phyloP scores from a whole-genome alignment of 2,888 invertebrate species.

The Alentia gelatinosa region DNA sequence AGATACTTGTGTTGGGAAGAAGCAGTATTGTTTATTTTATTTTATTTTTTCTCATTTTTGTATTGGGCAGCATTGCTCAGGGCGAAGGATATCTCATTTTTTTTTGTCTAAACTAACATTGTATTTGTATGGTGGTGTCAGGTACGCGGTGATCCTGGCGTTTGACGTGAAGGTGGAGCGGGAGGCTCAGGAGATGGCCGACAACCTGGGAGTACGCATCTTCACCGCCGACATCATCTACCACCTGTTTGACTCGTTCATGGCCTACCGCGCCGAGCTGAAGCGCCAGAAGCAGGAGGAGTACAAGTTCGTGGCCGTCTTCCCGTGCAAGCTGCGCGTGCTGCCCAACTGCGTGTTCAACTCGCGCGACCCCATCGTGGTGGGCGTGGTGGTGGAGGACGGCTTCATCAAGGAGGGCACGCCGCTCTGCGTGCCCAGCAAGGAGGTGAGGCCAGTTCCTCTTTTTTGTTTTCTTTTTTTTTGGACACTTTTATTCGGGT shows the following conservation, averaged over 20 bases:
- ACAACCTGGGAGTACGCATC: constrained; percentile 89
- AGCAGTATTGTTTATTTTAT: too few relatives aligned
- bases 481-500: too few relatives aligned
- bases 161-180: constrained; percentile 99
- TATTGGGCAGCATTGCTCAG: too few relatives aligned
- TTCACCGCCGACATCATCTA: constrained; percentile 99
- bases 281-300: constrained; percentile 95
- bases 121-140: too few relatives aligned
- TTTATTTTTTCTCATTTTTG: too few relatives aligned
- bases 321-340: constrained; percentile 95
- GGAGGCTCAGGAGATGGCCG: constrained; percentile 98
- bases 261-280: constrained; percentile 88
- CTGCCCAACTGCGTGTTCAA: constrained; percentile 96
- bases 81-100: too few relatives aligned
- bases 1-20: too few relatives aligned
- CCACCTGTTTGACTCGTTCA: constrained; percentile 99
- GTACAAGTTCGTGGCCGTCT: constrained; percentile 97
- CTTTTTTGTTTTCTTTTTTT: too few relatives aligned
- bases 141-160: constrained; percentile 98
- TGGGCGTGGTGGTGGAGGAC: constrained; percentile 96
- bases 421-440: constrained; percentile 97
- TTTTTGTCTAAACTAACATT: too few relatives aligned
- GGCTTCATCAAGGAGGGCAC: constrained; percentile 98
- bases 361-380: constrained; percentile 98
- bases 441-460: constrained; percentile 93